These are phyloP conservation scores for Xerus rutilus DNA, from an alignment of 2,797 vertebrate genomes.

Conservation along the genomic window DNA sequence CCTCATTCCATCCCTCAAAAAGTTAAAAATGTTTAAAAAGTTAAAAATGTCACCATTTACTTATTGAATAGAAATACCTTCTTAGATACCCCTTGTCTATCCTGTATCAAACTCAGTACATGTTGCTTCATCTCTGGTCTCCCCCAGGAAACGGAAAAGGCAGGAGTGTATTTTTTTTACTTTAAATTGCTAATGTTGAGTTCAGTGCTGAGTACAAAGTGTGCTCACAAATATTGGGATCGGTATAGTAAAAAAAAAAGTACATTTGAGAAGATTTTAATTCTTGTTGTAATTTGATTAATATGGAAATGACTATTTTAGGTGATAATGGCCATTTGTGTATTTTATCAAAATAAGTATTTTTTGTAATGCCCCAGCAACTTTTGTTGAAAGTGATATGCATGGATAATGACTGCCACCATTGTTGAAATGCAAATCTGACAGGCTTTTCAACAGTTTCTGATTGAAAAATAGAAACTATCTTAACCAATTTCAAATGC, in stretches of 20 bases:
- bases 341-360: slow-evolving; percentile 65
- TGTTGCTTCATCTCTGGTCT: not conserved
- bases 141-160: not conserved
- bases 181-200: not conserved
- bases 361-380: slow-evolving; percentile 1
- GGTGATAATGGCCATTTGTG: not conserved
- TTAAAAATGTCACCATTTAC: not conserved
- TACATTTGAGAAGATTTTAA: not conserved
- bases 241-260: not conserved
- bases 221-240: slow-evolving; percentile 36
- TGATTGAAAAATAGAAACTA: slow-evolving; percentile 62
- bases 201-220: slow-evolving; percentile 9
- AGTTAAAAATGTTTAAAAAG: not conserved
- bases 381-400: slow-evolving; percentile 41
- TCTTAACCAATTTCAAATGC: slow-evolving; percentile 52
- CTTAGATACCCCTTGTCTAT: not conserved
- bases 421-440: slow-evolving; percentile 61
- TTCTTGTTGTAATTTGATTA: slow-evolving; percentile 30
- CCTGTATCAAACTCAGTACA: not conserved
- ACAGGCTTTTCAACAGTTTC: slow-evolving; percentile 59
- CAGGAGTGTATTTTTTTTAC: not conserved
- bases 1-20: not conserved
- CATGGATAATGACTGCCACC: not conserved
- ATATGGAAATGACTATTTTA: slow-evolving; percentile 42
- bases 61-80: slow-evolving; percentile 5